Conservation (phyloP, 2,113 vertebrate species). For the Campylomormyrus numenius region DNA sequence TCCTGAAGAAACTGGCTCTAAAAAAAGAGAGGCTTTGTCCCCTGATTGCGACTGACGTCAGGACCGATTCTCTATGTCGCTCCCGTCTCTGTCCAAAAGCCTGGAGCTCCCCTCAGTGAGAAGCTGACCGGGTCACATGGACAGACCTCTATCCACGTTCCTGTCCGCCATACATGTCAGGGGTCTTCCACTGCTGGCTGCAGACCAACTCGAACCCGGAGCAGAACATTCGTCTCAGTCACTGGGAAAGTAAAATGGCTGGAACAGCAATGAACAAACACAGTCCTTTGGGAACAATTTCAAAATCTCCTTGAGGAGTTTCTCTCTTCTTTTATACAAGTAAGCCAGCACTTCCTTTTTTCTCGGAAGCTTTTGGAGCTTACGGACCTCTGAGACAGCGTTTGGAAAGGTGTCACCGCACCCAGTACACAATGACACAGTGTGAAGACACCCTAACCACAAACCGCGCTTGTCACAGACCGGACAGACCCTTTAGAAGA, state of each 20-base stretch:
- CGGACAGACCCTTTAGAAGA: background rate
- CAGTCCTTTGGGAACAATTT: background rate
- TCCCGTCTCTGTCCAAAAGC: background rate
- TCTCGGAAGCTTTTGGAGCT: background rate
- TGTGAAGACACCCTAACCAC: background rate
- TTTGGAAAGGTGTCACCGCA: background rate
- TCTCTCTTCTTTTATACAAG: background rate
- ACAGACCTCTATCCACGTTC: background rate
- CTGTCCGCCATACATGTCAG: background rate
- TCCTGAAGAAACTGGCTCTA: conserved; percentile 1
- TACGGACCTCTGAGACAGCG: background rate
- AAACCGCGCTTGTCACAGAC: background rate
- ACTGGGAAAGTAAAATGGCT: background rate
- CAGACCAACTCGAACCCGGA: background rate
- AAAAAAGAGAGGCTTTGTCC: background rate
- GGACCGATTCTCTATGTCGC: background rate
- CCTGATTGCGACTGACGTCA: background rate
- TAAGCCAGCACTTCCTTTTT: background rate
- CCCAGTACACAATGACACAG: background rate
- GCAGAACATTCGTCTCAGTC: background rate
- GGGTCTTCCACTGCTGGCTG: background rate
- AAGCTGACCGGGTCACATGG: background rate
- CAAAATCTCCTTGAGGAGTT: background rate
- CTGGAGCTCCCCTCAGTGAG: background rate
- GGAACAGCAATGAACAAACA: background rate